A percentile compares a stretch with the other conserved stretches of the same genome.
phyloP scores from a whole-genome alignment of 2,888 invertebrate genomes.

The Chirona hameri region DNA sequence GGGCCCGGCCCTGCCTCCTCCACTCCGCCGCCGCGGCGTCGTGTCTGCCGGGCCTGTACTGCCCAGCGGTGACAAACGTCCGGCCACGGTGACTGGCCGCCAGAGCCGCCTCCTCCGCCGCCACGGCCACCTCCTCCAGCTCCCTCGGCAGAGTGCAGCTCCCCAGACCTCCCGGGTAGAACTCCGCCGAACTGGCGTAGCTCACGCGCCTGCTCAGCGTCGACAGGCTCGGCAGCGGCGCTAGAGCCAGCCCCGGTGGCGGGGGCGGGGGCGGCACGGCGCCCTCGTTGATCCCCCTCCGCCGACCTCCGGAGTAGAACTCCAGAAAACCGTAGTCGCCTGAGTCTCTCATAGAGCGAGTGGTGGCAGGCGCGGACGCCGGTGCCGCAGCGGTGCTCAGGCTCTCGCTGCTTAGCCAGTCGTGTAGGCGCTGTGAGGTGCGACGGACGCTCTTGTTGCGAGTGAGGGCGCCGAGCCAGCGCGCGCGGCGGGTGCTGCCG shows the following conservation, averaged over 20 bases:
- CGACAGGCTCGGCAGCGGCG: background rate
- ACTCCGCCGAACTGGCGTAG: background rate
- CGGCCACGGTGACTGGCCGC: background rate
- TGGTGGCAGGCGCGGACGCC: too few species aligned
- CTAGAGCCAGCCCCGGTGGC: background rate
- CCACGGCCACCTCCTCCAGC: background rate
- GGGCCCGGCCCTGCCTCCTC: background rate
- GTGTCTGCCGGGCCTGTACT: background rate
- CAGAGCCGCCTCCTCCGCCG: background rate
- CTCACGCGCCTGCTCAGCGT: background rate
- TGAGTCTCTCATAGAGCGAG: background rate
- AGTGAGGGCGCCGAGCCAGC: background rate
- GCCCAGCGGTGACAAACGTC: background rate
- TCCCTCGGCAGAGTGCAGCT: conserved; percentile 3
- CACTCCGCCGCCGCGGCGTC: background rate
- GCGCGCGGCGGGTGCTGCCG: background rate
- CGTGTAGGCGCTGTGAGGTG: background rate
- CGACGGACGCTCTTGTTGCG: conserved; percentile 4
- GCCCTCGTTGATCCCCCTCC: background rate
- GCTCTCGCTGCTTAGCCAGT: conserved; percentile 11
- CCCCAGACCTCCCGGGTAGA: background rate
- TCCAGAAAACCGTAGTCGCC: conserved; percentile 9
- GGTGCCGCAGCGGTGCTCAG: background rate
- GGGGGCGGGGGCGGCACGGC: background rate
- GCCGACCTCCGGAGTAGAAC: background rate